Evolutionary conservation across 2,888 invertebrate species (phyloP).

Genomic region (Octonoba sinensis): DNA sequence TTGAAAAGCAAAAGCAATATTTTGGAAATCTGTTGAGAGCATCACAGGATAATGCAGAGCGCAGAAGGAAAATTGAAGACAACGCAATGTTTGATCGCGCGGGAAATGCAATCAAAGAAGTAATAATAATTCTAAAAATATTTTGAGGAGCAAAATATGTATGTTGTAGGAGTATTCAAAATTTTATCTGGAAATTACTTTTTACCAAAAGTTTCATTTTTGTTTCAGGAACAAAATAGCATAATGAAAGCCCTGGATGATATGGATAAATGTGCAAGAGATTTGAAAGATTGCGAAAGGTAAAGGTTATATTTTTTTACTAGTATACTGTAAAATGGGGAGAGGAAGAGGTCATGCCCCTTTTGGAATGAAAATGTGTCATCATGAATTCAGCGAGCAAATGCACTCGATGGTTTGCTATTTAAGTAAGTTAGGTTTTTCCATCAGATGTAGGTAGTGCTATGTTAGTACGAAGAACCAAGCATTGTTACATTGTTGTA

Average conservation of each 20-base stretch:
- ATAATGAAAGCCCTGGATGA: constrained; percentile 2
- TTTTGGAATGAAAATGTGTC: too few relatives aligned
- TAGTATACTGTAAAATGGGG: too few relatives aligned
- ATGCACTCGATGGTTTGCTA: too few relatives aligned
- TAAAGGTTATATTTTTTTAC: not conserved
- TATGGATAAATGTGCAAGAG: constrained; percentile 8
- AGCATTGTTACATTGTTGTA: too few relatives aligned
- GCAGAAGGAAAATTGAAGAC: constrained; percentile 15
- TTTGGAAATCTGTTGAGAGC: constrained; percentile 20
- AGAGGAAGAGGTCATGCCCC: too few relatives aligned
- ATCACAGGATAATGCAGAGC: constrained; percentile 22
- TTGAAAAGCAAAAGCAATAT: constrained; percentile 17
- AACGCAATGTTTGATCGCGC: constrained; percentile 11
- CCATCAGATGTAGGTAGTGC: too few relatives aligned
- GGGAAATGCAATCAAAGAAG: constrained; percentile 14
- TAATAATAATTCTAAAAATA: not conserved
- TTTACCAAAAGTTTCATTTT: not conserved
- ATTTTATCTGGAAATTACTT: too few relatives aligned
- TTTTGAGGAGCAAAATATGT: not conserved
- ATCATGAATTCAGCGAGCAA: too few relatives aligned
- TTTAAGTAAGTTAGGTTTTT: too few relatives aligned
- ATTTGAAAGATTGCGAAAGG: constrained; percentile 42
- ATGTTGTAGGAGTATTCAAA: too few relatives aligned
- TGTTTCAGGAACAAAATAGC: constrained; percentile 15
- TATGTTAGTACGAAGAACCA: too few relatives aligned